These are phyloP conservation scores for Drosophila truncata DNA, from an alignment of 1,140 invertebrate species.

Conservation along the genomic window DNA sequence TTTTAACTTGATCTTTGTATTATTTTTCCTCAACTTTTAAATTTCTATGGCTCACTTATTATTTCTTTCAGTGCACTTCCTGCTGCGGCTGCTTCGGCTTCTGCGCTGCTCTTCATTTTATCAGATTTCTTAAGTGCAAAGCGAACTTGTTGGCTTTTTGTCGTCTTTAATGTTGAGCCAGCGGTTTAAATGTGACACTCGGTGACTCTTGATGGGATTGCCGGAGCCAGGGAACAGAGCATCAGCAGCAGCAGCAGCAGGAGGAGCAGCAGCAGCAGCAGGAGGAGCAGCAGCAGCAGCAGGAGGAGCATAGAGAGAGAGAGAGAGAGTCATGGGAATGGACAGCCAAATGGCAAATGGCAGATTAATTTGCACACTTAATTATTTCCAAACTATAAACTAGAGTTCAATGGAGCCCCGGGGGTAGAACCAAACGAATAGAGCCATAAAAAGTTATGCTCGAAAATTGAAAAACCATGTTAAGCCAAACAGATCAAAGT, in stretches of 20 bases:
- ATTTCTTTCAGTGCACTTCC: conserved; percentile 9
- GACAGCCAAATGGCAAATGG: conserved; percentile 40
- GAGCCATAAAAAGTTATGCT: conserved; percentile 77
- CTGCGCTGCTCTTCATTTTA: conserved; percentile 54
- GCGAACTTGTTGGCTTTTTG: conserved; percentile 84
- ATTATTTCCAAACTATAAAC: conserved; percentile 49
- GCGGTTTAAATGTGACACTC: conserved; percentile 80
- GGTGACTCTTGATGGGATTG: conserved; percentile 78
- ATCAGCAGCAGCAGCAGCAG: too few species aligned
- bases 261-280: neutral
- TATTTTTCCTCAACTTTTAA: neutral
- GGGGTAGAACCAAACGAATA: conserved; percentile 53
- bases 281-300: neutral
- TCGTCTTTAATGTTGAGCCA: conserved; percentile 81
- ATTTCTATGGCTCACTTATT: neutral
- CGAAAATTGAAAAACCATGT: conserved; percentile 80
- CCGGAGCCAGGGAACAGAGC: conserved; percentile 12
- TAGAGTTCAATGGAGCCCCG: conserved; percentile 35
- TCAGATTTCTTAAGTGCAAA: conserved; percentile 84
- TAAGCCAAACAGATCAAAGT: conserved; percentile 57
- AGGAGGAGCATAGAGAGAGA: neutral
- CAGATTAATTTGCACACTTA: conserved; percentile 64
- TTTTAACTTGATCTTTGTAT: too few species aligned
- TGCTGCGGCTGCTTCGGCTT: conserved; percentile 13
- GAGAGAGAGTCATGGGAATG: conserved; percentile 58